These are phyloP conservation scores for Sinocyclocheilus rhinocerous DNA, from an alignment of 2,113 vertebrate species.

Conservation along the genomic window DNA sequence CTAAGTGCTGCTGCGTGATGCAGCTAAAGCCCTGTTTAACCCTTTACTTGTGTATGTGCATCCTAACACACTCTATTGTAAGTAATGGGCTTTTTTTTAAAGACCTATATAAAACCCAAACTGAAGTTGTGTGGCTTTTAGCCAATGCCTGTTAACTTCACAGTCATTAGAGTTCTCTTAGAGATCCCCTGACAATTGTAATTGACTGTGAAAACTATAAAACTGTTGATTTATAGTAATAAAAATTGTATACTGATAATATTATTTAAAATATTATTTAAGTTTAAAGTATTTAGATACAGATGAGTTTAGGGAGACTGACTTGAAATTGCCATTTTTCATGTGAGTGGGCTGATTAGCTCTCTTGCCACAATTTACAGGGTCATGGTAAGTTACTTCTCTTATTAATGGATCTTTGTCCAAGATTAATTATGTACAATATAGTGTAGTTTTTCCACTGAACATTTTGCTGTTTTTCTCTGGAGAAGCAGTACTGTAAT, in stretches of 20 bases:
- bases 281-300: no score
- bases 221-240: no score
- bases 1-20: constrained; percentile 71
- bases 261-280: no score
- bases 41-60: constrained; percentile 12
- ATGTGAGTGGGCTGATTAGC: background rate
- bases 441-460: background rate
- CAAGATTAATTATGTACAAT: background rate
- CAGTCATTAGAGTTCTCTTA: background rate
- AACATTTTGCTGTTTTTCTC: background rate
- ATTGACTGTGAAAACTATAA: no score
- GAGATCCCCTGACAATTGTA: no score
- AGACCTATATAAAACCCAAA: background rate
- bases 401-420: background rate
- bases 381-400: background rate
- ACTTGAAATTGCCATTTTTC: background rate
- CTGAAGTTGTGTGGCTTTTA: background rate
- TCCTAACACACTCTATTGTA: background rate
- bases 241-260: no score
- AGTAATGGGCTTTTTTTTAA: background rate
- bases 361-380: background rate
- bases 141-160: background rate
- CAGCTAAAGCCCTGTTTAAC: constrained; percentile 51
- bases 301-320: background rate
- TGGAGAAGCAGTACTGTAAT: background rate